Evolutionary conservation across 2,113 vertebrate genomes (phyloP).

Genomic region (Tragelaphus imberbis): DNA sequence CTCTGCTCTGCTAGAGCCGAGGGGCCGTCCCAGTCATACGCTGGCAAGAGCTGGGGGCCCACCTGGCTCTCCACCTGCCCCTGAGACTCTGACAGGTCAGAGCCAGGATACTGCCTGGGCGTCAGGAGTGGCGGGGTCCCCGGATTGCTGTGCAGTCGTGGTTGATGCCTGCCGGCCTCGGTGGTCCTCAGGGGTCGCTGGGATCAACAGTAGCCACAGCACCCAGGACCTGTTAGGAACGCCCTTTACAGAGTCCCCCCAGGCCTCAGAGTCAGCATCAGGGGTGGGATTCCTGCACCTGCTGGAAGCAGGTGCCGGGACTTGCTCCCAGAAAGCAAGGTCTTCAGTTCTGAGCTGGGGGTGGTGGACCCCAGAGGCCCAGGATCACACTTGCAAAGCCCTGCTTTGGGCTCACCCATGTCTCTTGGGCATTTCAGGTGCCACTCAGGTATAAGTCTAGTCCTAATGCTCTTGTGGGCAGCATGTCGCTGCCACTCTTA

Average conservation of each 20-base stretch:
- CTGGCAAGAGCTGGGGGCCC: not conserved
- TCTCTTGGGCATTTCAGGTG: not conserved
- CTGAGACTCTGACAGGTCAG: fast-evolving
- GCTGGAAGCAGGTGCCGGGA: not conserved
- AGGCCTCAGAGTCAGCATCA: not conserved
- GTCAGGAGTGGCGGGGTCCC: not conserved
- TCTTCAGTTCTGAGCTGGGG: not conserved
- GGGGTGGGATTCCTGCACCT: not conserved
- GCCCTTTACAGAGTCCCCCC: no score
- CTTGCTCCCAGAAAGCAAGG: not conserved
- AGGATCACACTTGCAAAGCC: not conserved
- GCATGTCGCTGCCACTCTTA: not conserved
- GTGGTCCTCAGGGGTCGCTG: not conserved
- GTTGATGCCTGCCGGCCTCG: no score
- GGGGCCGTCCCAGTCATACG: fast-evolving
- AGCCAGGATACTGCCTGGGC: not conserved
- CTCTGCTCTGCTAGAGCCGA: fast-evolving
- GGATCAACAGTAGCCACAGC: not conserved
- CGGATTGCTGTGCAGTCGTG: no score
- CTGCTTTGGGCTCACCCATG: not conserved
- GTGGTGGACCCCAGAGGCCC: not conserved
- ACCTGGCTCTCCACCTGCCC: not conserved
- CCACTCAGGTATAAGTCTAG: not conserved
- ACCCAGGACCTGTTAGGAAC: not conserved
- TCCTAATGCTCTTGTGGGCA: not conserved